These are phyloP conservation scores for Conistra vaccinii DNA, from an alignment of 2,888 invertebrate genomes.

Conservation along the genomic window DNA sequence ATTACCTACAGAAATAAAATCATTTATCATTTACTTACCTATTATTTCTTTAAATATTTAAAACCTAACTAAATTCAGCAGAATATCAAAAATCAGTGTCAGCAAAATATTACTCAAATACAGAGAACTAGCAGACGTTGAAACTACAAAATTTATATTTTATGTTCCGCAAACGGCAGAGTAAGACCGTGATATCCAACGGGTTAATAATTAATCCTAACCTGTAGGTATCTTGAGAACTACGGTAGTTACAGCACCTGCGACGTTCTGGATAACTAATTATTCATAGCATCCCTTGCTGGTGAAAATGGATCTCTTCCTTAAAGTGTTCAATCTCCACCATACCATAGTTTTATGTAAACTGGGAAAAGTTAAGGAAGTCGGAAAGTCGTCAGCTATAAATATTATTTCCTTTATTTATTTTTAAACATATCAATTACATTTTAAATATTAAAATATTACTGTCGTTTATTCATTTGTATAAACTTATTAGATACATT, in stretches of 20 bases:
- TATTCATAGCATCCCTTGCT: background rate
- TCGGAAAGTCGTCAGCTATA: too few relatives aligned
- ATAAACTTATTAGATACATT: too few relatives aligned
- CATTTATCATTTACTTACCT: background rate
- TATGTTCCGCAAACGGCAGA: conserved; percentile 25
- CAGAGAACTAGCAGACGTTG: background rate
- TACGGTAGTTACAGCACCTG: conserved; percentile 27
- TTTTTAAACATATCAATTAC: too few relatives aligned
- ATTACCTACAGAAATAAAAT: too few relatives aligned
- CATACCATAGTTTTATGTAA: too few relatives aligned
- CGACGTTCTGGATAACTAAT: conserved; percentile 8
- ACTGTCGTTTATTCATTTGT: too few relatives aligned
- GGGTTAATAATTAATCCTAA: conserved; percentile 39
- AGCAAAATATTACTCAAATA: background rate
- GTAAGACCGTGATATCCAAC: conserved; percentile 1
- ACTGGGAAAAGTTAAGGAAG: too few relatives aligned
- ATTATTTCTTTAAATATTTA: background rate
- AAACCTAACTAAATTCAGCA: background rate
- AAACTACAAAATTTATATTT: conserved; percentile 39
- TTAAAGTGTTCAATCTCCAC: too few relatives aligned
- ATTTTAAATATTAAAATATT: too few relatives aligned
- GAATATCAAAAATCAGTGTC: background rate
- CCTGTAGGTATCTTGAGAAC: conserved; percentile 11
- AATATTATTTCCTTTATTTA: too few relatives aligned
- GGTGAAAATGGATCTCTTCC: background rate